Percentiles rank a stretch among this genome's conserved stretches.
These are phyloP conservation scores for Eucriotettix oculatus DNA, from an alignment of 2,888 invertebrate species.

Conservation along the genomic window DNA sequence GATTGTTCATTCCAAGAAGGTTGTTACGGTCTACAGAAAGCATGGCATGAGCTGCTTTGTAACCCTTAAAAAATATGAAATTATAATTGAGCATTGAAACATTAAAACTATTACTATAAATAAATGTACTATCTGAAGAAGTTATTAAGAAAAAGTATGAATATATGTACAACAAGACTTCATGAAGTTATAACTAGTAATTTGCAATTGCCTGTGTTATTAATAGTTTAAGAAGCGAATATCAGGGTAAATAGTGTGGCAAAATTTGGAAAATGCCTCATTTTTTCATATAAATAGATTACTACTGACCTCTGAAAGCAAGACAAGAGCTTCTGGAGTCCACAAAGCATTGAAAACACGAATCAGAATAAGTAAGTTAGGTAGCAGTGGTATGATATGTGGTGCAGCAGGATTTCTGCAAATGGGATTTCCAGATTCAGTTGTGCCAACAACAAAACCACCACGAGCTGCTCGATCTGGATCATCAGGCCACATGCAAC, in stretches of 20 bases:
- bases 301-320: conserved; percentile 38
- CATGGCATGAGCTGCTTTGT: conserved; percentile 51
- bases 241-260: too few relatives aligned
- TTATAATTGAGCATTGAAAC: neutral
- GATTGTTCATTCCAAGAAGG: conserved; percentile 41
- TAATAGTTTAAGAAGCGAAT: too few relatives aligned
- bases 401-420: conserved; percentile 76
- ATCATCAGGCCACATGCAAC: conserved; percentile 77
- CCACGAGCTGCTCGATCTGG: conserved; percentile 70
- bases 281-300: too few relatives aligned
- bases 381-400: conserved; percentile 65
- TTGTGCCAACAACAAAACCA: conserved; percentile 63
- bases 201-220: too few relatives aligned
- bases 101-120: neutral
- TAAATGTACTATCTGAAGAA: too few relatives aligned
- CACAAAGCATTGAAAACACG: conserved; percentile 68
- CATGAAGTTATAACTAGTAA: too few relatives aligned
- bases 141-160: too few relatives aligned
- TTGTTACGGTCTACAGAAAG: conserved; percentile 60
- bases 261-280: too few relatives aligned
- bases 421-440: conserved; percentile 58
- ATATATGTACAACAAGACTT: too few relatives aligned
- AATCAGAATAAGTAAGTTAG: conserved; percentile 60
- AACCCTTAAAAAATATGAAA: conserved; percentile 28
- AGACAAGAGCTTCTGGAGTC: conserved; percentile 43